Evolutionary conservation across 2,888 invertebrate genomes (phyloP).

Genomic region (Oligia latruncula): DNA sequence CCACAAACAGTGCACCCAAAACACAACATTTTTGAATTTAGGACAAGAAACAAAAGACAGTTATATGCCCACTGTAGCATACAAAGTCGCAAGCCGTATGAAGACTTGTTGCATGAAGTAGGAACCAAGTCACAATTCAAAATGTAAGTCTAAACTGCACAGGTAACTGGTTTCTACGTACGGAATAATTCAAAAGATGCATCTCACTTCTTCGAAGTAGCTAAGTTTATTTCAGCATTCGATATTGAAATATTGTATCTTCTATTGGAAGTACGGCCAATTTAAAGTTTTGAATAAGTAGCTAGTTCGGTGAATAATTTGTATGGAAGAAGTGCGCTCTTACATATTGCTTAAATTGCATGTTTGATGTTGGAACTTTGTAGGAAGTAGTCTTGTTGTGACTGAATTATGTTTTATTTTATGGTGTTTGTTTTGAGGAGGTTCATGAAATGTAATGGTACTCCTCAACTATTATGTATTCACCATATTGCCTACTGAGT

Average conservation of each 20-base stretch:
- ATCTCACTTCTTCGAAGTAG: slow-evolving; percentile 33
- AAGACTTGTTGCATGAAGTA: slow-evolving; percentile 60
- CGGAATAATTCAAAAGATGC: slow-evolving; percentile 60
- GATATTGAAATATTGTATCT: slow-evolving; percentile 61
- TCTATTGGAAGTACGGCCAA: slow-evolving; percentile 55
- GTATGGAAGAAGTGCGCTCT: slow-evolving; percentile 16
- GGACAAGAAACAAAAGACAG: slow-evolving; percentile 38
- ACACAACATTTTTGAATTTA: slow-evolving; percentile 41
- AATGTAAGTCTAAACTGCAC: slow-evolving; percentile 37
- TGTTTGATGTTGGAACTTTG: slow-evolving; percentile 27
- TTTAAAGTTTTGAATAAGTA: slow-evolving; percentile 66
- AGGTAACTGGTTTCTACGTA: slow-evolving; percentile 46
- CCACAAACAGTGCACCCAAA: slow-evolving; percentile 8
- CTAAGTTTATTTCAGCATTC: slow-evolving; percentile 51
- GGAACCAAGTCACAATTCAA: slow-evolving; percentile 32
- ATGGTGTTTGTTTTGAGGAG: neutral
- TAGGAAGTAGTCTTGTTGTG: slow-evolving; percentile 1
- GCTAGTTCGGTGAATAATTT: slow-evolving; percentile 54
- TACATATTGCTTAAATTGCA: slow-evolving; percentile 49
- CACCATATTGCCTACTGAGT: neutral
- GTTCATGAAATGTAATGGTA: neutral
- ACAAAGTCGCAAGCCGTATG: slow-evolving; percentile 41
- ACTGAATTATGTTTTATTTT: neutral
- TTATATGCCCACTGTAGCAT: slow-evolving; percentile 42
- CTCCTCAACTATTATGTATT: neutral